Conservation (phyloP, 1,140 invertebrate species). For the Drosophila nigromelanica region DNA sequence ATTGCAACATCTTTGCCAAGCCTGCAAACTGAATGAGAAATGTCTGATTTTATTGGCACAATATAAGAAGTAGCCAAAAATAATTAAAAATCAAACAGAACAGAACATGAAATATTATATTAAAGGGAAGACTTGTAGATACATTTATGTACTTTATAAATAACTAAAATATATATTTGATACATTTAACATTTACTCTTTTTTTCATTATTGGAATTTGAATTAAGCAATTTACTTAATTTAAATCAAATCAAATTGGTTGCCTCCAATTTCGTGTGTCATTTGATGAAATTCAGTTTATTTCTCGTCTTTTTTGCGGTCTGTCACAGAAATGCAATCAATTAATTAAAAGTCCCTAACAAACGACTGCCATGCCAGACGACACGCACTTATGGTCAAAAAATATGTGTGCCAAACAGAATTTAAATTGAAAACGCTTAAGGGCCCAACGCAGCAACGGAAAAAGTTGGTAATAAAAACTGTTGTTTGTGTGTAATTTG, state of each 20-base stretch:
- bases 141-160: background rate
- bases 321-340: constrained; percentile 66
- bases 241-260: constrained; percentile 26
- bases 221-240: constrained; percentile 30
- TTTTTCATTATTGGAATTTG: constrained; percentile 3
- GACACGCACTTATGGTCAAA: constrained; percentile 25
- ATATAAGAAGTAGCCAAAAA: constrained; percentile 1
- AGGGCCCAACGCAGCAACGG: constrained; percentile 11
- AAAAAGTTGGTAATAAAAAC: constrained; percentile 44
- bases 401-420: constrained; percentile 52
- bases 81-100: constrained; percentile 10
- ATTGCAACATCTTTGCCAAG: constrained; percentile 19
- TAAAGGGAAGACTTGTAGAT: no score
- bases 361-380: constrained; percentile 27
- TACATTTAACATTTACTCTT: background rate
- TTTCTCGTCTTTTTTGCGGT: constrained; percentile 19
- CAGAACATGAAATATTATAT: no score
- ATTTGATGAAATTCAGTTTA: constrained; percentile 23
- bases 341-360: constrained; percentile 62
- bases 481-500: constrained; percentile 56
- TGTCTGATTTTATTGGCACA: constrained; percentile 13
- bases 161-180: background rate
- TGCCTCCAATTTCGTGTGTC: constrained; percentile 10
- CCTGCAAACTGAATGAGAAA: constrained; percentile 33
- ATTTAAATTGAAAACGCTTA: constrained; percentile 52